Conservation (phyloP, 2,113 vertebrate species). For the Scomber scombrus region DNA sequence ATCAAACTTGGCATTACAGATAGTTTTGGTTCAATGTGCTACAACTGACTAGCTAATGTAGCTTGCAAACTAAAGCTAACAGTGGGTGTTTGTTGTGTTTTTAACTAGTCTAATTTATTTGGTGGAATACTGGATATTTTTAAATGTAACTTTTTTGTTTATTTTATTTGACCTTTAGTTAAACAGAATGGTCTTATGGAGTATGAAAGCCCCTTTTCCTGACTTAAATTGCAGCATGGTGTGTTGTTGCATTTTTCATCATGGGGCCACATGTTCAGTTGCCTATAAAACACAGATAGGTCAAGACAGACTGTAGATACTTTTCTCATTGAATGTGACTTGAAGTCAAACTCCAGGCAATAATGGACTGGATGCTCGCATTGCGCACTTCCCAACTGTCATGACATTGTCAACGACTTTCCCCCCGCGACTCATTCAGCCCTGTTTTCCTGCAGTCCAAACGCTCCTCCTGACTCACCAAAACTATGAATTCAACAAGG, state of each 20-base stretch:
- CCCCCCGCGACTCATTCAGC: constrained; percentile 7
- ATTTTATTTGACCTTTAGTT: not conserved
- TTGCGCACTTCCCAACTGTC: constrained; percentile 16
- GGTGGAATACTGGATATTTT: too few species aligned
- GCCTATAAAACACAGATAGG: not conserved
- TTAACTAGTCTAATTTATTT: not conserved
- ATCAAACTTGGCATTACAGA: too few species aligned
- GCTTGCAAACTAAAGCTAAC: too few species aligned
- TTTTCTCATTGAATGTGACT: constrained; percentile 39
- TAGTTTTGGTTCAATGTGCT: too few species aligned
- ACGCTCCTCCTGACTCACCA: constrained; percentile 1
- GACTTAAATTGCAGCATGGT: not conserved
- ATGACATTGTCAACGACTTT: constrained; percentile 26
- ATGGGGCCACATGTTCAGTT: constrained; percentile 23
- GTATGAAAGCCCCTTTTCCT: too few species aligned
- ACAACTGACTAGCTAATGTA: too few species aligned
- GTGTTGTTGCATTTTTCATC: not conserved
- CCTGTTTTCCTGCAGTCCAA: constrained; percentile 14
- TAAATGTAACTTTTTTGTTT: not conserved
- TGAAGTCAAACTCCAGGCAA: constrained; percentile 28
- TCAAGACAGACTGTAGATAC: constrained; percentile 8
- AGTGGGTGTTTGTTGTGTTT: too few species aligned
- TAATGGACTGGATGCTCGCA: constrained; percentile 36
- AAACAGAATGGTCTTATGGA: not conserved
- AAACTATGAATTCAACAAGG: constrained; percentile 8